Base-by-base conservation (phyloP, 2,797 vertebrate genomes). In the Hypotaenidia okinawae region DNA sequence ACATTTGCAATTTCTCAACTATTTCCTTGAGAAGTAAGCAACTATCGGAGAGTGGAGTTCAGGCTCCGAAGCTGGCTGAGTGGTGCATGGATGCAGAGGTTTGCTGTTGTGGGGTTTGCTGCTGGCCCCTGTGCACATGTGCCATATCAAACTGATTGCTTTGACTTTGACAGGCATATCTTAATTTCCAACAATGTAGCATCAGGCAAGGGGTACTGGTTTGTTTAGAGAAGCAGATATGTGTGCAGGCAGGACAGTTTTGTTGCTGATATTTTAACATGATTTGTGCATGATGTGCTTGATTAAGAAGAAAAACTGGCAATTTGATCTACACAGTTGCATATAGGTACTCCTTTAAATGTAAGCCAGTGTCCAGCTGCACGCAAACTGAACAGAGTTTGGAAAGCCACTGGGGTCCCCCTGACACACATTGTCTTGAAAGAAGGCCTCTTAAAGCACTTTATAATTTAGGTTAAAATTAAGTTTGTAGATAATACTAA, bases 241-340 rank as follows among this genome's bases (percentile, higher is more conserved):
- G 10, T 69, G 27, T 49, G 61, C 43, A 87, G 51, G 67, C n/a
- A 83, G 63, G 78, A 55, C 13, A 61, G 51, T 57, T 52, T 81
- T 67, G 33, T 28, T 64, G 75, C 66, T 90, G 57, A 13, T 83
- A 49, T 80, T 94, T 95, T 67, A 74, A 62, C 15, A 30, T 54
- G 64, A 86, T 62, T 87, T 91, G 33, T 93, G 58, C 21, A 25
- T 61, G 35, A 47, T 49, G 33, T 87, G 43, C 67, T 80, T 86
- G 77, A 85, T 87, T 82, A 82, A 93, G 57, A 92, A 76, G 37
- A 75, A 90, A 90, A 86, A 27, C 35, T 63, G 54, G 41, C 10
- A 35, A 47, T 75, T 87, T 89, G 41, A 41, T 95, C 49, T 64
- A 23, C 17, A 2, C 12, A 69, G 66, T 75, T 72, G 52, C 39